Conservation (phyloP, 2,113 vertebrate species). For the Coracopsis vasa region DNA sequence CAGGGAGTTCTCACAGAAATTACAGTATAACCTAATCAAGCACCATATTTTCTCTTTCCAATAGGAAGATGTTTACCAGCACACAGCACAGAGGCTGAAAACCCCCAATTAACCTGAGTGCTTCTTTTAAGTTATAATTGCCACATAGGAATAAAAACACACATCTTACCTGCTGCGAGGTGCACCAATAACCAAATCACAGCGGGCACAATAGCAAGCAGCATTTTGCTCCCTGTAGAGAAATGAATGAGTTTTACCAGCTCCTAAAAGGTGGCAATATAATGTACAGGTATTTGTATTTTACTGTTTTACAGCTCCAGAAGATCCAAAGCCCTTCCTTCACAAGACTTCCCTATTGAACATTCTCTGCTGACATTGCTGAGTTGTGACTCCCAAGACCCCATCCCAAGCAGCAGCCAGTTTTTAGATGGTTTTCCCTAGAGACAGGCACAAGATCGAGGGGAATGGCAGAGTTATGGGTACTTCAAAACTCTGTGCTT, state of each 20-base stretch:
- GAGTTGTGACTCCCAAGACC: rapidly evolving
- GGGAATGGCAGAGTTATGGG: not conserved
- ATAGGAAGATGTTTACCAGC: not conserved
- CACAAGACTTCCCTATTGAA: rapidly evolving
- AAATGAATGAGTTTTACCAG: not conserved
- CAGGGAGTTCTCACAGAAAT: not conserved
- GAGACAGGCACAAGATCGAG: not conserved
- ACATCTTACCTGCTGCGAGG: not conserved
- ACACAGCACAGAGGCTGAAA: rapidly evolving
- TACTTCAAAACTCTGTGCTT: not conserved
- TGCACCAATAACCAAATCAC: not conserved
- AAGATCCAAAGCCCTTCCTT: rapidly evolving
- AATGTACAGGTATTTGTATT: rapidly evolving
- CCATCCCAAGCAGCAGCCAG: rapidly evolving
- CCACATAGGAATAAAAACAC: rapidly evolving
- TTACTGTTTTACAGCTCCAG: rapidly evolving
- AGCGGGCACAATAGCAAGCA: not conserved
- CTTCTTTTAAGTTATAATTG: not conserved
- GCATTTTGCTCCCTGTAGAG: not conserved
- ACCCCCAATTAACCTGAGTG: not conserved
- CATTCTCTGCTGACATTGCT: rapidly evolving
- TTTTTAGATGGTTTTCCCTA: not conserved
- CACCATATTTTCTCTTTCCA: not conserved
- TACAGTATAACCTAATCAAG: not conserved
- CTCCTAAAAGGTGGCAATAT: not conserved